These are phyloP conservation scores for Jordanella pulchra DNA, from an alignment of 2,797 vertebrate species.

Conservation along the genomic window DNA sequence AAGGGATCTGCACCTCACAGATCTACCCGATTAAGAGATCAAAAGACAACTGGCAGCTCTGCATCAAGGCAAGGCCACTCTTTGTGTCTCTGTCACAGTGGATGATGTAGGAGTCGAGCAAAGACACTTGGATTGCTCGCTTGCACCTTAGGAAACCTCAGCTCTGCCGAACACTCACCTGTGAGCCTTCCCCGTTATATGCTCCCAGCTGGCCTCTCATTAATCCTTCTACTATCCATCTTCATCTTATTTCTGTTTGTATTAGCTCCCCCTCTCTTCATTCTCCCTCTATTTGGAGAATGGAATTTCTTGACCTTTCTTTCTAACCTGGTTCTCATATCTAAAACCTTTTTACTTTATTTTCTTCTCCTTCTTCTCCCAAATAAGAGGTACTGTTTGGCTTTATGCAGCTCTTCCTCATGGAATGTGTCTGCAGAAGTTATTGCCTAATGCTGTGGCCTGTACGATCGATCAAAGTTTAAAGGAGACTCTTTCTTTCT, in stretches of 20 bases:
- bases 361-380: constrained; percentile 32
- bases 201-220: constrained; percentile 31
- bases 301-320: constrained; percentile 1
- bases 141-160: constrained; percentile 31
- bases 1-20: constrained; percentile 47
- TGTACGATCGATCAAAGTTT: constrained; percentile 13
- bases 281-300: background rate
- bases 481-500: constrained; percentile 3
- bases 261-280: background rate
- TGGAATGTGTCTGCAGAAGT: constrained; percentile 21
- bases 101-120: constrained; percentile 65
- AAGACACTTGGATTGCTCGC: constrained; percentile 54
- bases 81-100: constrained; percentile 65
- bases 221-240: constrained; percentile 28
- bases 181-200: constrained; percentile 26
- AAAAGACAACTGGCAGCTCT: constrained; percentile 63
- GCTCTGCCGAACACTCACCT: constrained; percentile 27
- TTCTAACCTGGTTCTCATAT: background rate
- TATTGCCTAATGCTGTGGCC: constrained; percentile 17
- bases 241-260: constrained; percentile 7
- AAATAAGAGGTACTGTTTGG: constrained; percentile 44
- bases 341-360: constrained; percentile 28
- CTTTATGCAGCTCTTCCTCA: constrained; percentile 25
- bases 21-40: constrained; percentile 74
- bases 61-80: constrained; percentile 46